A percentile compares a stretch with the other conserved stretches of the same genome.
phyloP scores from a whole-genome alignment of 2,797 vertebrate genomes.

The Tragelaphus oryx region DNA sequence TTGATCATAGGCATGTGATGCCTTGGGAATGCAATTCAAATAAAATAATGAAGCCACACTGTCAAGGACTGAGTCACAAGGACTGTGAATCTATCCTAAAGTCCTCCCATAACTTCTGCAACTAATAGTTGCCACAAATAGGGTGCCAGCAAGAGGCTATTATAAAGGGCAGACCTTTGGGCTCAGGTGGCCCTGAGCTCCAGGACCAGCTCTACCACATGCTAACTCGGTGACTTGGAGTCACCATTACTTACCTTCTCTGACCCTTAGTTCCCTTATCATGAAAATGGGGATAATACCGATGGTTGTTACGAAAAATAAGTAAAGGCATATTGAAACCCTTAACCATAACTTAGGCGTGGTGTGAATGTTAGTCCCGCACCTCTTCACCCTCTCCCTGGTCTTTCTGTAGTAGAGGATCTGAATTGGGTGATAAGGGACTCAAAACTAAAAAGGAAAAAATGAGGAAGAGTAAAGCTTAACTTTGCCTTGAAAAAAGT shows the following conservation, averaged over 20 bases:
- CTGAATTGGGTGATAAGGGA: neutral
- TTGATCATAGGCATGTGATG: neutral
- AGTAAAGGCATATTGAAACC: neutral
- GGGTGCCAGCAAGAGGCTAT: neutral
- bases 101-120: neutral
- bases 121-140: neutral
- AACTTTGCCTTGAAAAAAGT: constrained; percentile 11
- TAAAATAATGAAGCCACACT: neutral
- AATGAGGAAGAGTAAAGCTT: neutral
- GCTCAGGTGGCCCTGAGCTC: neutral
- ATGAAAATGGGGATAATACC: neutral
- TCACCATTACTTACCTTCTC: neutral
- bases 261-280: neutral
- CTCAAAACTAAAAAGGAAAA: constrained; percentile 23
- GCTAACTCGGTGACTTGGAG: neutral
- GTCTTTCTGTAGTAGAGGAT: neutral
- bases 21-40: neutral
- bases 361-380: neutral
- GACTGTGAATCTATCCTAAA: neutral
- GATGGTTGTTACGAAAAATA: neutral
- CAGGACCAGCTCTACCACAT: neutral
- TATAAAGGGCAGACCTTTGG: neutral
- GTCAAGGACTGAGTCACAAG: neutral
- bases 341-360: neutral
- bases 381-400: neutral